Evolutionary conservation across 2,113 vertebrate genomes (phyloP).

Genomic region (Heterotis niloticus): DNA sequence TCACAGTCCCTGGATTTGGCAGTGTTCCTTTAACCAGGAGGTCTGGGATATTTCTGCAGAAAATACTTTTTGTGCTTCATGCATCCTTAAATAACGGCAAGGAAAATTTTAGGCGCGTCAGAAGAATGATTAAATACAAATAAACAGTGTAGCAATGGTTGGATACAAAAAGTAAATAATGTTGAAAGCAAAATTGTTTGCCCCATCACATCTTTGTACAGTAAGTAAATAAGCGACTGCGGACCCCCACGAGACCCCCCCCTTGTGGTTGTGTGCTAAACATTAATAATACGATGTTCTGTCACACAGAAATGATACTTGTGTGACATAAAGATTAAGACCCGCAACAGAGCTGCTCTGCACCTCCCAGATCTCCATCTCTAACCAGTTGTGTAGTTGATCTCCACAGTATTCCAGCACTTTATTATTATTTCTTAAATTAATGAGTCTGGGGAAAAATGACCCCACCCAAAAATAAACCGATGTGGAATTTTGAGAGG

Average conservation of each 20-base stretch:
- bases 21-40: neutral
- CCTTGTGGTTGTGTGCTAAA: neutral
- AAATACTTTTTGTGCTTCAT: no score
- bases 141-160: neutral
- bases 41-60: neutral
- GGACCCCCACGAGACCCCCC: neutral
- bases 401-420: neutral
- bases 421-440: neutral
- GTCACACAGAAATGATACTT: neutral
- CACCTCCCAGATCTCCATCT: neutral
- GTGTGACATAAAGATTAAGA: neutral
- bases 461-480: neutral
- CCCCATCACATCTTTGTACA: neutral
- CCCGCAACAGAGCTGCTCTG: neutral
- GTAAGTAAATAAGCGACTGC: slow-evolving; percentile 5
- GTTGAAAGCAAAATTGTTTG: neutral
- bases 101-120: neutral
- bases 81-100: neutral
- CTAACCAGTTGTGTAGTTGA: slow-evolving; percentile 6
- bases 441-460: neutral
- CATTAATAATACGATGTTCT: slow-evolving; percentile 6
- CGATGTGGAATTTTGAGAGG: no score
- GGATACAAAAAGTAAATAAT: no score
- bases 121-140: slow-evolving; percentile 5
- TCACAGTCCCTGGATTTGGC: neutral